These are phyloP conservation scores for Hippasteria phrygiana DNA, from an alignment of 53 echinoderm and acorn worm species.

Conservation along the genomic window DNA sequence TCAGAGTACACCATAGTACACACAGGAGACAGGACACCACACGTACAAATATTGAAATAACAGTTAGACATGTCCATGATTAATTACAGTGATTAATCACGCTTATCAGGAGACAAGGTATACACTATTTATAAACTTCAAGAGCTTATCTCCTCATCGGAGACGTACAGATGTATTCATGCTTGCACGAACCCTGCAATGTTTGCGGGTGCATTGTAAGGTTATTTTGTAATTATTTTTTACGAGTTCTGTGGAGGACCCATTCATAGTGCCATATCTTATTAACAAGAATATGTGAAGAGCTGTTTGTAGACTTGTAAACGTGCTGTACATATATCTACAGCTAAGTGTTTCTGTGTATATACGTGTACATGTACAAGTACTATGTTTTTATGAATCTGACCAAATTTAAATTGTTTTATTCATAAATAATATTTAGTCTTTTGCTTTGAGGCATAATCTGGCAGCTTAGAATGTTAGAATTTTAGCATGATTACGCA, in stretches of 20 bases:
- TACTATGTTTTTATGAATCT: too few species aligned
- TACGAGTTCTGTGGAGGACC: not conserved
- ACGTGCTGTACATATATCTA: too few species aligned
- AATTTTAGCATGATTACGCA: too few species aligned
- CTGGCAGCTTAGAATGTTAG: too few species aligned
- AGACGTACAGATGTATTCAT: not conserved
- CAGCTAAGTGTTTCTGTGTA: too few species aligned
- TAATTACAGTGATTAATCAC: constrained; percentile 1
- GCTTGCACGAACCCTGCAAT: not conserved
- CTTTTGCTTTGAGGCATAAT: too few species aligned
- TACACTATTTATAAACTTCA: not conserved
- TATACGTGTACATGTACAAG: too few species aligned
- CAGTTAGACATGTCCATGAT: constrained; percentile 7
- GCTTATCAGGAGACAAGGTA: not conserved
- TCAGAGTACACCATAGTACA: too few species aligned
- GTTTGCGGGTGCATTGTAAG: not conserved
- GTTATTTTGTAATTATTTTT: constrained; percentile 9
- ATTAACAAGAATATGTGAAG: too few species aligned
- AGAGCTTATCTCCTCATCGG: not conserved
- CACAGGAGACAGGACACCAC: not conserved
- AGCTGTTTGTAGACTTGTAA: too few species aligned
- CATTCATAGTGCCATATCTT: not conserved
- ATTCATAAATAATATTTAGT: too few species aligned
- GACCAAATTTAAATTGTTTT: too few species aligned
- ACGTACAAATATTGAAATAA: not conserved